These are phyloP conservation scores for Stigmatopora nigra DNA, from an alignment of 2,113 vertebrate species.

Conservation along the genomic window DNA sequence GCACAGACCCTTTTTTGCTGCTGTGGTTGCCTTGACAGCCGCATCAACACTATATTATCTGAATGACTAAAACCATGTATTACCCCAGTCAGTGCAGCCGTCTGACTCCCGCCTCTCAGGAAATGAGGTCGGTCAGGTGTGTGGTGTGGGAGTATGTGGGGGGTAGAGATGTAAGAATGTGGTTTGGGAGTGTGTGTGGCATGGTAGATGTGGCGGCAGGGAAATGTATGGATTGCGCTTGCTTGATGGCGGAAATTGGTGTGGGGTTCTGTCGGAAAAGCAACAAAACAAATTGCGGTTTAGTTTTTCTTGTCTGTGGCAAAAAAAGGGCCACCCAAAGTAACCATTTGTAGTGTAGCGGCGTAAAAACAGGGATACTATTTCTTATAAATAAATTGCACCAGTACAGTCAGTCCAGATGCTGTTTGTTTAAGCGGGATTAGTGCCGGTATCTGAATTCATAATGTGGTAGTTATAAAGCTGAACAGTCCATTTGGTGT, in stretches of 20 bases:
- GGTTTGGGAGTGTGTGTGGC: conserved; percentile 65
- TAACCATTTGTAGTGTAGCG: conserved; percentile 27
- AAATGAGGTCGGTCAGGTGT: conserved; percentile 66
- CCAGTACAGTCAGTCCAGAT: not conserved
- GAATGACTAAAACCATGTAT: conserved; percentile 64
- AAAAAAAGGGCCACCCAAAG: conserved; percentile 49
- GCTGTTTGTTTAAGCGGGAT: not conserved
- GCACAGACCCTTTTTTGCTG: conserved; percentile 29
- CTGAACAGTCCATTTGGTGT: not conserved
- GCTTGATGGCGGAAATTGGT: conserved; percentile 58
- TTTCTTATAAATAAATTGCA: not conserved
- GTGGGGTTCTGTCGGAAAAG: conserved; percentile 53
- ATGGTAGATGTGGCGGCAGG: conserved; percentile 50
- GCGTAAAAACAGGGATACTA: conserved; percentile 3
- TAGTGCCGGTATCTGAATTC: not conserved
- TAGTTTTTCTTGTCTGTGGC: conserved; percentile 54
- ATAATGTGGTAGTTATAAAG: not conserved
- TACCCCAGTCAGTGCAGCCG: conserved; percentile 56
- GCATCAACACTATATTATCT: conserved; percentile 67
- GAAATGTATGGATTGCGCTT: conserved; percentile 48
- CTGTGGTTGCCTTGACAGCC: conserved; percentile 60
- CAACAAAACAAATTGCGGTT: conserved; percentile 63
- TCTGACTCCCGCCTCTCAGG: conserved; percentile 63
- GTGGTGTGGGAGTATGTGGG: conserved; percentile 58
- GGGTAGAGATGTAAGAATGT: conserved; percentile 60